These are phyloP conservation scores for Hydrozoanthus tunicans DNA, from an alignment of 64 coral and sea anemone genomes.

Conservation along the genomic window DNA sequence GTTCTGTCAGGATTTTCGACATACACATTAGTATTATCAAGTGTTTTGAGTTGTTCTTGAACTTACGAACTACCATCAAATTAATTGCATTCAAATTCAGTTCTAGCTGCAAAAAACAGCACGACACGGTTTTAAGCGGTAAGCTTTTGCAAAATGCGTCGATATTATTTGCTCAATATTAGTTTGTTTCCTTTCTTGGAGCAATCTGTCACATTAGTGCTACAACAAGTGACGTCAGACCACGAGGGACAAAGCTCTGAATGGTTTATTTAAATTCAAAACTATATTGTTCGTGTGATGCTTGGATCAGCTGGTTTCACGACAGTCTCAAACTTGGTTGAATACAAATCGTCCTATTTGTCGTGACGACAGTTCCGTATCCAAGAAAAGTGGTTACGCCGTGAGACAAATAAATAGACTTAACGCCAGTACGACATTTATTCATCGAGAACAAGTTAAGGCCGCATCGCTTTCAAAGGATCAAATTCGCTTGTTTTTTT, in stretches of 20 bases:
- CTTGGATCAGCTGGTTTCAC: slow-evolving; percentile 14
- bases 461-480: neutral
- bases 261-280: neutral
- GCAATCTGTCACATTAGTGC: neutral
- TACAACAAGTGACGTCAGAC: neutral
- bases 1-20: too few species aligned
- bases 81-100: slow-evolving; percentile 5
- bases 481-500: neutral
- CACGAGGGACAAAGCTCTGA: neutral
- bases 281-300: neutral
- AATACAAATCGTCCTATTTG: neutral
- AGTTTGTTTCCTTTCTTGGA: neutral
- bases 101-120: neutral
- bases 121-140: neutral
- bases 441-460: neutral
- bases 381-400: neutral
- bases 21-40: too few species aligned
- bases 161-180: neutral
- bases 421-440: neutral
- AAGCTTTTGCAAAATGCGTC: neutral
- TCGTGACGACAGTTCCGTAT: neutral
- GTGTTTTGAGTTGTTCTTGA: neutral
- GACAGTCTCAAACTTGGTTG: neutral
- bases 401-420: neutral
- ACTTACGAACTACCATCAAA: neutral